A percentile compares a stretch with the other conserved stretches of the same genome.
These are phyloP conservation scores for Labeo rohita DNA, from an alignment of 2,113 vertebrate genomes.

Conservation along the genomic window DNA sequence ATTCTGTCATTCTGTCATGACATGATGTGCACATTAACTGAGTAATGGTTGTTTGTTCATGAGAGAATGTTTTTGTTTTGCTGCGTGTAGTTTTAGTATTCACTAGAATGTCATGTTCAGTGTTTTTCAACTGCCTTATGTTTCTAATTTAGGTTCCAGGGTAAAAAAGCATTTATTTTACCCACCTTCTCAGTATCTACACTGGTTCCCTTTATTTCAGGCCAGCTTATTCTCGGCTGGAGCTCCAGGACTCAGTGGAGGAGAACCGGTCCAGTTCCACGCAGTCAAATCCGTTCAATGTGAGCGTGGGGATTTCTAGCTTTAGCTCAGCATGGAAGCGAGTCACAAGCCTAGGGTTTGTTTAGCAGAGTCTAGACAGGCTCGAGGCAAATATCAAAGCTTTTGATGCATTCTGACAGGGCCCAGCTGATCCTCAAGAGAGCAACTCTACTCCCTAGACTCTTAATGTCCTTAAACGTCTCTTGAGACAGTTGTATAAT, in stretches of 20 bases:
- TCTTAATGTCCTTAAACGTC: conserved; percentile 29
- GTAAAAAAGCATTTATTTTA: background rate
- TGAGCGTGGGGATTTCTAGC: conserved; percentile 35
- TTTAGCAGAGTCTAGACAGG: conserved; percentile 37
- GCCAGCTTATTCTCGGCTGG: conserved; percentile 23
- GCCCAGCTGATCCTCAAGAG: conserved; percentile 37
- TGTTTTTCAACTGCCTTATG: background rate
- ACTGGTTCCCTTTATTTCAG: background rate
- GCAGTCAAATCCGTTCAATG: conserved; percentile 25
- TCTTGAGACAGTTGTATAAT: conserved; percentile 26
- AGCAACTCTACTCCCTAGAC: conserved; percentile 30
- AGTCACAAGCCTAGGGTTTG: conserved; percentile 29
- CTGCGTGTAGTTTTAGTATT: background rate
- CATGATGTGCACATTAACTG: conserved; percentile 11
- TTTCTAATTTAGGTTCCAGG: conserved; percentile 9
- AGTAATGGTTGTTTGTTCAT: conserved; percentile 6
- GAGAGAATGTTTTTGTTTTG: conserved; percentile 4
- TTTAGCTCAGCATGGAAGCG: conserved; percentile 41
- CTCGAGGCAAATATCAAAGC: conserved; percentile 27
- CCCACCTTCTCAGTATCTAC: background rate
- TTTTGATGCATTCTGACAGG: conserved; percentile 49
- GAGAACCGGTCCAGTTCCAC: conserved; percentile 38
- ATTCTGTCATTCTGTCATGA: conserved; percentile 35
- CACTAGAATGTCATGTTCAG: background rate
- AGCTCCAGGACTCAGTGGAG: conserved; percentile 30